Percentiles rank a stretch among this genome's conserved stretches.
Evolutionary conservation across 2,888 invertebrate genomes (phyloP).

Genomic region (Sesia bembeciformis): DNA sequence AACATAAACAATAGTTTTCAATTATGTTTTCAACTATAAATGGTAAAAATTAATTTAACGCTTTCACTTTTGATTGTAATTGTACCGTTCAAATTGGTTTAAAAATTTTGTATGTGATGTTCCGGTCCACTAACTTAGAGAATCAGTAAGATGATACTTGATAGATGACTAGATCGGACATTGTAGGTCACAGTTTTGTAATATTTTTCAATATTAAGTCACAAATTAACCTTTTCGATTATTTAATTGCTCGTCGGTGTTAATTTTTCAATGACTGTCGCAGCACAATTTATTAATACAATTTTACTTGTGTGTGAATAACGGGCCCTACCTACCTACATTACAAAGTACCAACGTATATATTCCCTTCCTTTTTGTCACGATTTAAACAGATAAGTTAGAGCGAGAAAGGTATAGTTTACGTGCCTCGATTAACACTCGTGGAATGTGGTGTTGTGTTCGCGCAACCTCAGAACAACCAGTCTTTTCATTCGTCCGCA

Average conservation of each 20-base stretch:
- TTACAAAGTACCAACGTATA: constrained; percentile 29
- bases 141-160: too few species aligned
- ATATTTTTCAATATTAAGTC: too few species aligned
- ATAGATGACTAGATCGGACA: too few species aligned
- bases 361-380: constrained; percentile 21
- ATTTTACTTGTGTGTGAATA: constrained; percentile 58
- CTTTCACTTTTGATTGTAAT: too few species aligned
- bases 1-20: too few species aligned
- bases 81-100: too few species aligned
- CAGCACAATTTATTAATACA: background rate
- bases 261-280: constrained; percentile 32
- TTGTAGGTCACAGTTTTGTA: too few species aligned
- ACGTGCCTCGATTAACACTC: constrained; percentile 41
- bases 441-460: constrained; percentile 66
- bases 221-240: too few species aligned
- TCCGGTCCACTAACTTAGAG: too few species aligned
- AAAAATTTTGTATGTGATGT: too few species aligned
- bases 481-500: constrained; percentile 58
- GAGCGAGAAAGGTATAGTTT: constrained; percentile 44
- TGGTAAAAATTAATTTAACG: too few species aligned
- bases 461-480: constrained; percentile 46
- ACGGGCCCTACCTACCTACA: constrained; percentile 48
- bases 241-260: constrained; percentile 1
- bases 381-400: constrained; percentile 6
- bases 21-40: too few species aligned